These are phyloP conservation scores for Nibea albiflora DNA, from an alignment of 2,113 vertebrate genomes.

Conservation along the genomic window DNA sequence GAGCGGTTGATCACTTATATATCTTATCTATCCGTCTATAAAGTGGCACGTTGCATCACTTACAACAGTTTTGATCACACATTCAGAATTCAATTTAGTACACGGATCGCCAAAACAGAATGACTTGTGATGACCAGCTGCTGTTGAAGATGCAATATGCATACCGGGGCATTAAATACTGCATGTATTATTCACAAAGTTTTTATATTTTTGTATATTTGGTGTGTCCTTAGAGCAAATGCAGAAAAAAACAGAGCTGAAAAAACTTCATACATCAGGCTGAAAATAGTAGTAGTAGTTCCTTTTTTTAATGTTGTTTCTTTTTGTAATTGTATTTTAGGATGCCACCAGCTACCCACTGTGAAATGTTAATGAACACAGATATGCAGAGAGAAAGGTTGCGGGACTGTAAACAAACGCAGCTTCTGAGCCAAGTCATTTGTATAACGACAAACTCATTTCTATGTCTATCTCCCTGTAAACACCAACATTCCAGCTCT, in stretches of 20 bases:
- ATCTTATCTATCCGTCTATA: neutral
- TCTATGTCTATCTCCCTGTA: conserved; percentile 47
- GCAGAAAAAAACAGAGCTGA: neutral
- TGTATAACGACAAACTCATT: conserved; percentile 31
- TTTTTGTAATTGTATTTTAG: conserved; percentile 17
- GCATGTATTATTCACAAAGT: neutral
- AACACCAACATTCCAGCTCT: conserved; percentile 49
- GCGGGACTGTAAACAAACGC: neutral
- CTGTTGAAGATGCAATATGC: neutral
- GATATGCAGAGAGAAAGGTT: conserved; percentile 2
- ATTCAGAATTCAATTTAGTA: neutral
- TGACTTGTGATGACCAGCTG: neutral
- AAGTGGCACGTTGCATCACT: neutral
- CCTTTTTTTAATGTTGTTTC: neutral
- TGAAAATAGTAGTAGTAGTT: neutral
- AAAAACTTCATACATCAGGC: neutral
- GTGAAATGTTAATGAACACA: conserved; percentile 24
- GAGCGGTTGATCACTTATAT: neutral
- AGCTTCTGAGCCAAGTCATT: conserved; percentile 2
- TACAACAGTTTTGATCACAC: neutral
- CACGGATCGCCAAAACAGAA: neutral
- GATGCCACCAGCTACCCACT: conserved; percentile 2
- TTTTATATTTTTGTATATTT: too few relatives aligned
- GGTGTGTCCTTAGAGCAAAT: neutral
- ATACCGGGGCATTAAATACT: neutral